These are phyloP conservation scores for Bryconaethiops microstoma DNA, from an alignment of 2,797 vertebrate species.

Conservation along the genomic window DNA sequence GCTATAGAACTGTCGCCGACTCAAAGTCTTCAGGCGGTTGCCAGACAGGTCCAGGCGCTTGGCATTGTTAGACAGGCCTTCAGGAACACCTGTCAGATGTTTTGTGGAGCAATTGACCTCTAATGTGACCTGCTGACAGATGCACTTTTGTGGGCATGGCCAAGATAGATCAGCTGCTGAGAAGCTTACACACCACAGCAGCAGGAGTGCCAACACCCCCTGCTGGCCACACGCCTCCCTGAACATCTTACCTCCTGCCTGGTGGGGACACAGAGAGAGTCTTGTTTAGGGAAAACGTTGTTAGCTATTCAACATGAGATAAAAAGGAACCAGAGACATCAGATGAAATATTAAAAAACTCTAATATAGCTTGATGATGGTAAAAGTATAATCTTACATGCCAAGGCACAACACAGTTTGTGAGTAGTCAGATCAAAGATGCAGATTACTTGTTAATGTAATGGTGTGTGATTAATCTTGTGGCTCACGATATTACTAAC, in stretches of 20 bases:
- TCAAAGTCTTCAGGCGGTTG: constrained; percentile 84
- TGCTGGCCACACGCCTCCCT: constrained; percentile 75
- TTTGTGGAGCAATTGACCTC: constrained; percentile 83
- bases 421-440: not conserved
- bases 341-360: not conserved
- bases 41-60: constrained; percentile 82
- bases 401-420: not conserved
- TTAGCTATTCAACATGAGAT: not conserved
- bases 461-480: not conserved
- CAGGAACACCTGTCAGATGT: constrained; percentile 80
- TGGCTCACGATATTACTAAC: not conserved
- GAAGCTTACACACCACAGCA: constrained; percentile 68
- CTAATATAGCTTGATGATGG: not conserved
- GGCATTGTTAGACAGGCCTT: constrained; percentile 77
- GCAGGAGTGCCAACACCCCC: constrained; percentile 71
- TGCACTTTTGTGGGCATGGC: constrained; percentile 80
- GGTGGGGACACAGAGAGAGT: constrained; percentile 42
- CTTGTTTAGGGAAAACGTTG: not conserved
- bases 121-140: constrained; percentile 75
- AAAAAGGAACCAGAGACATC: not conserved
- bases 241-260: constrained; percentile 80
- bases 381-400: not conserved
- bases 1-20: constrained; percentile 81
- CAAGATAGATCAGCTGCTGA: constrained; percentile 58
- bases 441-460: not conserved